These are phyloP conservation scores for Hafferia zeledoni DNA, from an alignment of 2,797 vertebrate species.

Conservation along the genomic window DNA sequence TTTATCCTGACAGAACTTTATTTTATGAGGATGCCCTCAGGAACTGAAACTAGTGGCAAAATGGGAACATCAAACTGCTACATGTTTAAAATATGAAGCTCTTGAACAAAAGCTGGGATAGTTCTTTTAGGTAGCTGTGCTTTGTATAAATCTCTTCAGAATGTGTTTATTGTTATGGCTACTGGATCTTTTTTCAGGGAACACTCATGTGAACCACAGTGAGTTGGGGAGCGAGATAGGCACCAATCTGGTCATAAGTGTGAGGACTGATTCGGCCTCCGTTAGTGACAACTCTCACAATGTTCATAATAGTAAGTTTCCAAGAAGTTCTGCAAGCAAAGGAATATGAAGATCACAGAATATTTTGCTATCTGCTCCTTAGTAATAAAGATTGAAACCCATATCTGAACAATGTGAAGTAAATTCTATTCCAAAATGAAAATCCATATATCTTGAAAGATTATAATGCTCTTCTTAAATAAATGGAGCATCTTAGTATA, in stretches of 20 bases:
- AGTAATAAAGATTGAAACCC: not conserved
- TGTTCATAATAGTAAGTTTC: not conserved
- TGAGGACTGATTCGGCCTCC: not conserved
- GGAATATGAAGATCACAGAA: not conserved
- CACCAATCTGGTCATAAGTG: not conserved
- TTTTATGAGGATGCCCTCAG: not conserved
- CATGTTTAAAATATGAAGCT: not conserved
- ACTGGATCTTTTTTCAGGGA: not conserved
- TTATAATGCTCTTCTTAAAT: not conserved
- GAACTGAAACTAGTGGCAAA: not conserved
- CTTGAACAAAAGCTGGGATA: not conserved
- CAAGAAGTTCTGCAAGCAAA: not conserved
- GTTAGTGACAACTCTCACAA: not conserved
- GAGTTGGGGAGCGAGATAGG: not conserved
- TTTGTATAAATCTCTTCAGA: not conserved
- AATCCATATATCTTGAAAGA: not conserved
- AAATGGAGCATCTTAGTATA: not conserved
- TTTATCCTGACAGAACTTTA: not conserved
- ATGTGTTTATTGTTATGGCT: not conserved
- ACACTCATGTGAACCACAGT: not conserved
- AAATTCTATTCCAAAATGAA: not conserved
- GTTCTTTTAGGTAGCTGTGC: not conserved
- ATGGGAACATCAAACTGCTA: not conserved
- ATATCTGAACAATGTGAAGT: not conserved
- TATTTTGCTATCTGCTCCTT: not conserved